Percentiles rank a stretch among this genome's conserved stretches.
Evolutionary conservation across 2,797 vertebrate species (phyloP).

Genomic region (Gallinago stenura): DNA sequence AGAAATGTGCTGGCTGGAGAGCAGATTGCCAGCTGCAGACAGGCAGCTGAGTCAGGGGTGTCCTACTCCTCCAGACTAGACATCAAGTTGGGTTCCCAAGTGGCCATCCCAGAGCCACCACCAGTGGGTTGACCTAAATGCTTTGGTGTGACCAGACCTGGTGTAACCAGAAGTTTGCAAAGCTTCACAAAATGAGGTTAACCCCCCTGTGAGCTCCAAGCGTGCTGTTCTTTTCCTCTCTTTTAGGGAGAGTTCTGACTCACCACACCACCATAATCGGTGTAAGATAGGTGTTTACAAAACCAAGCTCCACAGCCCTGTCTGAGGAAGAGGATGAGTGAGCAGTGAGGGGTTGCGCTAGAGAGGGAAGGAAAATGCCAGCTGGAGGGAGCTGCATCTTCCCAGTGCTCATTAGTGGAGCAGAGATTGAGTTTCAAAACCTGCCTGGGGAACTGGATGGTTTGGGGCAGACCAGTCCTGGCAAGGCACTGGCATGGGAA

Average conservation of each 20-base stretch:
- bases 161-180: background rate
- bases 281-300: background rate
- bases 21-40: background rate
- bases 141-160: background rate
- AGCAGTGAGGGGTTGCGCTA: background rate
- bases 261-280: background rate
- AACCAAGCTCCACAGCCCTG: background rate
- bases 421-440: background rate
- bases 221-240: background rate
- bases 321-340: accelerated
- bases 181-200: background rate
- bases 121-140: accelerated
- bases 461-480: background rate
- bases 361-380: background rate
- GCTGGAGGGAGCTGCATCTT: background rate
- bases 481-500: background rate
- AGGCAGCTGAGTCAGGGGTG: background rate
- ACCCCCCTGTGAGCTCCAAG: background rate
- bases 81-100: background rate
- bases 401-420: background rate
- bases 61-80: background rate
- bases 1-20: background rate
- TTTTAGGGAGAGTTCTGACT: background rate
- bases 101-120: background rate
- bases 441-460: background rate